Evolutionary conservation across 2,888 invertebrate species (phyloP).

Genomic region (Acholoe squamosa): DNA sequence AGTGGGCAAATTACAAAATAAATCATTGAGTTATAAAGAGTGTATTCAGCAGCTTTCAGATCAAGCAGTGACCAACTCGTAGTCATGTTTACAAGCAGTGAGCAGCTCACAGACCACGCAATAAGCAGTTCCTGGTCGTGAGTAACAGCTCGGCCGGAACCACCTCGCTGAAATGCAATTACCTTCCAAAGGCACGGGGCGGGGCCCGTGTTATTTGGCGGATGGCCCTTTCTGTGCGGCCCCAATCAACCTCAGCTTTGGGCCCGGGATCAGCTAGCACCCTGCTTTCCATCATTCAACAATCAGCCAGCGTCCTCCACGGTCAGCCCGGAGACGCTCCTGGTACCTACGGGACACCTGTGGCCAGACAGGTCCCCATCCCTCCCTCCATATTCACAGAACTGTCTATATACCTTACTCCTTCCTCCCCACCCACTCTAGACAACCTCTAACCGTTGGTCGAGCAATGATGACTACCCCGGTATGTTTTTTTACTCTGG

Average conservation of each 20-base stretch:
- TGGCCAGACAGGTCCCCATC: background rate
- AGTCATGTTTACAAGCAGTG: too few relatives aligned
- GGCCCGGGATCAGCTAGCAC: background rate
- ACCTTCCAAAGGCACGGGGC: background rate
- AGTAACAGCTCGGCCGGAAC: background rate
- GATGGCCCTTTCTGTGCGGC: background rate
- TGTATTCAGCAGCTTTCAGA: background rate
- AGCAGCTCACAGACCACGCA: background rate
- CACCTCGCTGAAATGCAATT: slow-evolving; percentile 33
- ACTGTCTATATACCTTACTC: too few relatives aligned
- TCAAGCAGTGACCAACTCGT: background rate
- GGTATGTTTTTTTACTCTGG: too few relatives aligned
- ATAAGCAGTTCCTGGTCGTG: background rate
- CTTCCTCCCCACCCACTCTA: too few relatives aligned
- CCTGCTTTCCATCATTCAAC: slow-evolving; percentile 30
- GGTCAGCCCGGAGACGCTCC: background rate
- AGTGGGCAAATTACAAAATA: background rate
- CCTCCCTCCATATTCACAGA: background rate
- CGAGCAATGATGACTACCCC: too few relatives aligned
- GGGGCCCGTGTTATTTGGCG: slow-evolving; percentile 32
- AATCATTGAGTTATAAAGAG: background rate
- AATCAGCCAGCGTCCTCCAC: background rate
- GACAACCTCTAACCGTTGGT: too few relatives aligned
- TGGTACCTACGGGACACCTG: slow-evolving; percentile 25
- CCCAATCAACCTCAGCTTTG: slow-evolving; percentile 19